Evolutionary conservation across 1,140 invertebrate genomes (phyloP), one percentile per base, ranked within the genome.

Genomic region (Pygmarrhopalites habei): DNA sequence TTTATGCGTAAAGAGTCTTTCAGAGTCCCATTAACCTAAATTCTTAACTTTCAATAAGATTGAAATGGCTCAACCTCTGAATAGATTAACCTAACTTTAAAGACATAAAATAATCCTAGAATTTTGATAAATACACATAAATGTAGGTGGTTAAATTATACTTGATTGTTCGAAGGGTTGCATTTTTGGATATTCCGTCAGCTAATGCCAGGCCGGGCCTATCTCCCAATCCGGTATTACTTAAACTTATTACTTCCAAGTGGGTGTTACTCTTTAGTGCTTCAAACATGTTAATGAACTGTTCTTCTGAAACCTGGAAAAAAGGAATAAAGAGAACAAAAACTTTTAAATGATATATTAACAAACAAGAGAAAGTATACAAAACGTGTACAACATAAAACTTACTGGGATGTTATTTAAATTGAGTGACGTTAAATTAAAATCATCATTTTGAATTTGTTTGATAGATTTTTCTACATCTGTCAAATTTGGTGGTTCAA

Each of bases 271-370:
- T 83, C 73, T 88, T 87, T 68, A 98, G 76, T 56, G 86, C 90
- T 73, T 90, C 86, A 79, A 95, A 93, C 57, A 99, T 77, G 74
- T 86, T 85, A 65, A 88, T 83, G 74, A 98, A 90, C 75, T 93
- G 92, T 77, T 98, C 94, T 74, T 95, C 89, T 53, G 94, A 95
- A 77, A 99, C 94, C 92, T 97, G 78, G n/a, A n/a, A n/a, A n/a
- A n/a, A n/a, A n/a, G n/a, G n/a, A n/a, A n/a, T 0, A 84, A 81
- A 56, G 70, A 71, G 67, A 70, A 66, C 23, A 49, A 49, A 21
- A 49, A 12, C 21, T 12, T 7, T 12, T 15, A n/a, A 10, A 10
- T 41, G n/a, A n/a, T 41, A 41, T 41, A 41, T 41, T 49, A 21
- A 56, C 23, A 29, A 53, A 47, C 69, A 51, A 17, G 21, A 52